Evolutionary conservation across 2,113 vertebrate species (phyloP), one percentile per base, ranked within the genome.

Genomic region (Silurus glanis): DNA sequence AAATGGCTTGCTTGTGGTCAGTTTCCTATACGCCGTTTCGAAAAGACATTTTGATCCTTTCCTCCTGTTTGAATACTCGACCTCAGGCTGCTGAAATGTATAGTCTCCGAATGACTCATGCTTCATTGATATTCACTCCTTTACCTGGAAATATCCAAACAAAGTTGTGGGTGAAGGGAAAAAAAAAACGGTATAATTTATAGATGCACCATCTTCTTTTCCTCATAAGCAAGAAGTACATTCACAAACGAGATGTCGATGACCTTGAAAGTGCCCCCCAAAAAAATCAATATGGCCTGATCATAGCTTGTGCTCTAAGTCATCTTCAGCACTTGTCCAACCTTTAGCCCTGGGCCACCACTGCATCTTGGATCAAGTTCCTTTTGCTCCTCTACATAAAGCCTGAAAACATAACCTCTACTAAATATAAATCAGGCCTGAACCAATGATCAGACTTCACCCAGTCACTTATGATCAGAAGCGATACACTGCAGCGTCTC

Each of bases 251-350:
- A 82, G 85, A 72, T 55, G 85, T 85, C 88, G 89, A 86, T 89
- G 87, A 89, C 87, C 91, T 90, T 92, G 87, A 88, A 88, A 90
- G 87, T 89, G 78, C 71, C 80, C 80, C 80, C 71, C 82, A 66
- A 76, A 86, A 81, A 80, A 94, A 91, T 92, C 92, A 90, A 92
- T 92, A 91, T 37, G 53, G 85, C 75, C 76, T 85, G 89, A 91
- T 91, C 88, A 90, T 81, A 81, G 84, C 72, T 61, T 66, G 85
- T 85, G 85, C 85, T 86, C 58, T 80, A 85, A 89, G 88, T 90
- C 86, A 82, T 76, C 81, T 85, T 88, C 85, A 89, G 82, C 84
- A 86, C 86, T 87, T 64, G 58, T 59, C 82, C 85, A 75, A 71
- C 85, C 87, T 91, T 90, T 90, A 66, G 90, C 91, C 90, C 80